A percentile compares a stretch with the other conserved stretches of the same genome.
phyloP scores from a whole-genome alignment of 92 coral and sea anemone genomes.

The Epizoanthus scotinus region DNA sequence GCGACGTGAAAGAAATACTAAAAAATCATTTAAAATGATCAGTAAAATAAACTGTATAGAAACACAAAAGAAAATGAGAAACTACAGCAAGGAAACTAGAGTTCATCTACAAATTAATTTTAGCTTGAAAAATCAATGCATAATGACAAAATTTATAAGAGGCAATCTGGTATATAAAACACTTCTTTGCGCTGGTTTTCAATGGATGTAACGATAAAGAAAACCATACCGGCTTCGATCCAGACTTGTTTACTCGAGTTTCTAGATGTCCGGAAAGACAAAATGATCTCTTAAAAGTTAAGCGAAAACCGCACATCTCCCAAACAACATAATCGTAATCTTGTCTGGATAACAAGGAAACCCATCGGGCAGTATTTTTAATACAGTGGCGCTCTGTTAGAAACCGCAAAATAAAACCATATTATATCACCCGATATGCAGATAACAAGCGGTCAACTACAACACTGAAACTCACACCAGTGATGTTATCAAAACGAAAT shows the following conservation, averaged over 20 bases:
- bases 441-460: conserved; percentile 1
- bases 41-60: neutral
- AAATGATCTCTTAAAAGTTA: too few species aligned
- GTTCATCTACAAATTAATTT: neutral
- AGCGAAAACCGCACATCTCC: neutral
- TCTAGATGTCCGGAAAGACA: neutral
- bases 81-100: neutral
- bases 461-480: neutral
- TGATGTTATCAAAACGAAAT: neutral
- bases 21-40: neutral
- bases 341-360: conserved; percentile 4
- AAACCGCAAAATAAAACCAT: conserved; percentile 12
- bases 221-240: neutral
- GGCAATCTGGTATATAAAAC: too few species aligned
- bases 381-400: neutral
- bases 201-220: neutral
- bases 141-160: neutral
- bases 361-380: conserved; percentile 3
- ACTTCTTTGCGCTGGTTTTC: neutral
- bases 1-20: neutral
- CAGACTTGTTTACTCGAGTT: neutral
- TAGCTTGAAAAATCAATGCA: conserved; percentile 5
- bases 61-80: neutral
- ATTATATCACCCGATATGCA: too few species aligned
- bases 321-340: conserved; percentile 1